Evolutionary conservation across 2,113 vertebrate genomes (phyloP).

Genomic region (Phylloscopus trochiloides): DNA sequence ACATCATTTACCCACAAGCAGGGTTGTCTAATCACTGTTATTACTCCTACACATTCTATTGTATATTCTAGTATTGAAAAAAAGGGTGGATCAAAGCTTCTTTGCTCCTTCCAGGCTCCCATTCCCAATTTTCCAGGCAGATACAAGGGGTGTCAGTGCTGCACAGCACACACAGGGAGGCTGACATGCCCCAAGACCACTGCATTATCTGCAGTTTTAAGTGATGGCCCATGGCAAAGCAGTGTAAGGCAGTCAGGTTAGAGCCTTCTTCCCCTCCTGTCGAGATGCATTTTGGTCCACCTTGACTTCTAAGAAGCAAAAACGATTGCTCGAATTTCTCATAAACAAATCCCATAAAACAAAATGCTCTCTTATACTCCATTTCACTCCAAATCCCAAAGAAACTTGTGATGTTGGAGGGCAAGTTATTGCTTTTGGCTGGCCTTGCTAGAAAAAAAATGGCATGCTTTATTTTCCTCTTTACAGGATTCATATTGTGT

Average conservation of each 20-base stretch:
- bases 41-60: fast-evolving
- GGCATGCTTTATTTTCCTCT: conserved; percentile 52
- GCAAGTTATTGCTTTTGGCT: conserved; percentile 47
- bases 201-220: not conserved
- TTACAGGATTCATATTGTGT: conserved; percentile 58
- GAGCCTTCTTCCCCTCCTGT: not conserved
- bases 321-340: not conserved
- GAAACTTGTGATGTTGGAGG: conserved; percentile 29
- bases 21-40: not conserved
- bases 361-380: not conserved
- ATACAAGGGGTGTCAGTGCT: not conserved
- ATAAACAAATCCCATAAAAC: not conserved
- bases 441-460: not conserved
- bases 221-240: not conserved
- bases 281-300: not conserved
- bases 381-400: not conserved
- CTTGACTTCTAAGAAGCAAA: conserved; percentile 18
- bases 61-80: not conserved
- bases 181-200: not conserved
- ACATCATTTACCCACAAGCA: not conserved
- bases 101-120: not conserved
- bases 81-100: not conserved
- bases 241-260: not conserved
- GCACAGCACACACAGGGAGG: not conserved
- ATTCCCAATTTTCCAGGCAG: not conserved